Percentiles rank a stretch among this genome's conserved stretches.
These are phyloP conservation scores for Sesamia inferens DNA, from an alignment of 2,888 invertebrate genomes.

Conservation along the genomic window DNA sequence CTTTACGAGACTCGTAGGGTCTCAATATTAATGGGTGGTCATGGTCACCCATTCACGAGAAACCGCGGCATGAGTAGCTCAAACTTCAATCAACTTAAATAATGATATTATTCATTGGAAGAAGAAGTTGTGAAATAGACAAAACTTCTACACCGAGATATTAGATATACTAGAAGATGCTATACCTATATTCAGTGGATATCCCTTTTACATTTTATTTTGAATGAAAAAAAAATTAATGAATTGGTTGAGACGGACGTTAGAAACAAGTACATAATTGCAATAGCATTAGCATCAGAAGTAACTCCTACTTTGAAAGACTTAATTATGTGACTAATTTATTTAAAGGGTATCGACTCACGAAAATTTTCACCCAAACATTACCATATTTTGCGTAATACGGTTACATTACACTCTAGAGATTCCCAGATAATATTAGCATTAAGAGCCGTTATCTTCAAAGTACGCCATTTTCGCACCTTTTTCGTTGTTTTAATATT, in stretches of 20 bases:
- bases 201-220: slow-evolving; percentile 11
- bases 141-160: background rate
- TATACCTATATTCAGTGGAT: slow-evolving; percentile 18
- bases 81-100: background rate
- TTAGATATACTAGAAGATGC: background rate
- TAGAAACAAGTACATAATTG: background rate
- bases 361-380: slow-evolving; percentile 26
- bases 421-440: slow-evolving; percentile 46
- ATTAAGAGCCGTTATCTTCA: slow-evolving; percentile 42
- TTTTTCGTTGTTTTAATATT: slow-evolving; percentile 33
- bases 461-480: slow-evolving; percentile 23
- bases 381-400: slow-evolving; percentile 47
- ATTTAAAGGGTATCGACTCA: slow-evolving; percentile 42
- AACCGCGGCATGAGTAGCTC: background rate
- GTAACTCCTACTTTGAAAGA: slow-evolving; percentile 33
- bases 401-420: slow-evolving; percentile 34
- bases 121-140: background rate
- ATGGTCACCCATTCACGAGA: background rate
- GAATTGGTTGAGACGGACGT: slow-evolving; percentile 27
- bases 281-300: too few relatives aligned
- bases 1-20: background rate
- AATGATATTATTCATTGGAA: background rate
- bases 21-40: background rate
- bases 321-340: slow-evolving; percentile 27
- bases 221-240: slow-evolving; percentile 42